Percentiles rank a stretch among this genome's conserved stretches.
These are phyloP conservation scores for Phaedon cochleariae DNA, from an alignment of 2,888 invertebrate species.

Conservation along the genomic window DNA sequence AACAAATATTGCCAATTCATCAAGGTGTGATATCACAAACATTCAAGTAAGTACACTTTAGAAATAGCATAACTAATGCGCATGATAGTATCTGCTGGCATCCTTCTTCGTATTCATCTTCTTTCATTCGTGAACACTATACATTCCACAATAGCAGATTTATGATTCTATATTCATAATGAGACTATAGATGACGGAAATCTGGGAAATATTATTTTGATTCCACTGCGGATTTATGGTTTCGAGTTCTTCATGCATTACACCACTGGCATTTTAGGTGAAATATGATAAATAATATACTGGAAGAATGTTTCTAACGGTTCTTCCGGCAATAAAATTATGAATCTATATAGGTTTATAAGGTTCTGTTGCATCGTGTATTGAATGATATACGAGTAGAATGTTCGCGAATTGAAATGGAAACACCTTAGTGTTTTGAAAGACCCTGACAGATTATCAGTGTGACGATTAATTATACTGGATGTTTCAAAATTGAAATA, in stretches of 20 bases:
- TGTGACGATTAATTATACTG: too few relatives aligned
- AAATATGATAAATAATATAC: constrained; percentile 40
- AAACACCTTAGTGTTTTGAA: too few relatives aligned
- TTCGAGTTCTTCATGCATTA: constrained; percentile 34
- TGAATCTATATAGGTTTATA: too few relatives aligned
- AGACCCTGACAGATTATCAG: too few relatives aligned
- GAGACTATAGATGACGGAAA: constrained; percentile 55
- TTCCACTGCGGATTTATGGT: constrained; percentile 42
- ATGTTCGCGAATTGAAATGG: too few relatives aligned
- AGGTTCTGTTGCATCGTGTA: too few relatives aligned
- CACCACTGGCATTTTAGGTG: constrained; percentile 37
- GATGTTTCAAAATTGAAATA: too few relatives aligned
- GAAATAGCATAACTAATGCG: constrained; percentile 38
- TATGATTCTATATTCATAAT: constrained; percentile 54
- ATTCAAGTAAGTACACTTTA: constrained; percentile 38
- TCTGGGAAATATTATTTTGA: constrained; percentile 45
- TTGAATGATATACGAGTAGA: too few relatives aligned
- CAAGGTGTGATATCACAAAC: constrained; percentile 41
- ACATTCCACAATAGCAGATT: constrained; percentile 51
- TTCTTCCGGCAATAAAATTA: constrained; percentile 24
- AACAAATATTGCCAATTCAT: constrained; percentile 40
- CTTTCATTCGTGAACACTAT: constrained; percentile 34
- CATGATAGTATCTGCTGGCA: constrained; percentile 32
- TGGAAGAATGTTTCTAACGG: constrained; percentile 38
- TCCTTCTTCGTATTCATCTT: constrained; percentile 29